Evolutionary conservation across 2,797 vertebrate species (phyloP).

Genomic region (Corythornis leucogaster): DNA sequence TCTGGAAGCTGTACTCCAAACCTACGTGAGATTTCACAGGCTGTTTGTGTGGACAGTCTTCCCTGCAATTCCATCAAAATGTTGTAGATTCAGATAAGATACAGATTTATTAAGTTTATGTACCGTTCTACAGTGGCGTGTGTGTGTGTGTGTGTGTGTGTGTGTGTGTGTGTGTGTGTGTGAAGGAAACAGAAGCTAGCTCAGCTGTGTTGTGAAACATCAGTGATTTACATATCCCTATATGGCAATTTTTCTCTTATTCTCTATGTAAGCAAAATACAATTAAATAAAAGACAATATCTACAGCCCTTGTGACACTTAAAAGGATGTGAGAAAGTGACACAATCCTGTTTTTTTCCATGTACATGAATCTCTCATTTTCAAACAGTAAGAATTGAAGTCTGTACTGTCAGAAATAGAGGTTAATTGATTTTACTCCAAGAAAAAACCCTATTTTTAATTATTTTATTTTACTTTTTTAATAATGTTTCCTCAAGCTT

Average conservation of each 20-base stretch:
- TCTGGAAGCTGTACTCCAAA: conserved; percentile 55
- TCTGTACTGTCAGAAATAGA: neutral
- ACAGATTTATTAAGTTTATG: conserved; percentile 73
- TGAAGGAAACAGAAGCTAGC: conserved; percentile 14
- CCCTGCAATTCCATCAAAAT: conserved; percentile 43
- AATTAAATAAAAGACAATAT: conserved; percentile 63
- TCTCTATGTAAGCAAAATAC: conserved; percentile 42
- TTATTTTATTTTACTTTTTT: neutral
- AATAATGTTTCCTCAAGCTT: neutral
- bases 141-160: neutral
- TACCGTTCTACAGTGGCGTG: neutral
- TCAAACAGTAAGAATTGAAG: neutral
- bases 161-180: neutral
- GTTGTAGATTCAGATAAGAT: conserved; percentile 72
- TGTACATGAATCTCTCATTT: neutral
- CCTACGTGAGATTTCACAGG: conserved; percentile 69
- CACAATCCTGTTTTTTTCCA: neutral
- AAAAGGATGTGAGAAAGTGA: neutral
- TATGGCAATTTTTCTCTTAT: conserved; percentile 73
- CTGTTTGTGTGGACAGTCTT: conserved; percentile 51
- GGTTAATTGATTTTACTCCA: conserved; percentile 27
- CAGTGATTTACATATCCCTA: conserved; percentile 69
- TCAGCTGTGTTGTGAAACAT: conserved; percentile 42
- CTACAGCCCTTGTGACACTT: neutral
- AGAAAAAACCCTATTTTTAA: neutral